Evolutionary conservation across 1,140 invertebrate genomes (phyloP), one percentile per base, ranked within the genome.

Genomic region (Chelonus insularis): DNA sequence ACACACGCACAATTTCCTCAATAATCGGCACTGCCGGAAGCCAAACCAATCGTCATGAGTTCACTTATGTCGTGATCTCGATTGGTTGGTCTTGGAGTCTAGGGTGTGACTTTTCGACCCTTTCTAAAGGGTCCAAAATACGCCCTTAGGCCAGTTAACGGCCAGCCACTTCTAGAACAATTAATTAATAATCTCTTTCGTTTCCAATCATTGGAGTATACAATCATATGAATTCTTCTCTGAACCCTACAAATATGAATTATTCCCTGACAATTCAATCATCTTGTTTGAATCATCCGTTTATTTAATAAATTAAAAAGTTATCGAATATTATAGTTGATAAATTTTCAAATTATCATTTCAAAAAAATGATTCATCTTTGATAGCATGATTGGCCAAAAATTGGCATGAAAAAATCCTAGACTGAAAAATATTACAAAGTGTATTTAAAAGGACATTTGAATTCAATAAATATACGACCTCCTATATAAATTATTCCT

Each of bases 1-100:
- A 18, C 52, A 64, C 67, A 73, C 72, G 72, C 70, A 74, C 72
- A 72, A 74, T 74, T 74, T 74, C 72, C 72, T 72, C 68, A 64
- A 66, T 64, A 74, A 74, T 74, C 72, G 72, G 67, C 62, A 57
- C 63, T 57, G 57, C 72, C 72, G 72, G 72, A 74, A 71, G 66
- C 69, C 61, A 62, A 69, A n/a, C 67, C 72, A 72, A 74, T 73
- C 67, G 69, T 12, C 63, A 66, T 58, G 48, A 65, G 51, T 68
- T 73, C 61, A 66, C 68, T 73, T 70, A 69, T 61, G 63, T 66
- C 68, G 60, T 67, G 29, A 60, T 70, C 60, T 64, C 69, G 70
- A 74, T 74, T 73, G 72, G 71, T 72, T 67, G 45, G 25, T n/a
- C 36, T 57, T 11, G n/a, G 32, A 29, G 57, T 50, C 43, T 59